Percentiles rank a stretch among this genome's conserved stretches.
Conservation (phyloP, 2,797 vertebrate genomes). For the Chanos chanos region DNA sequence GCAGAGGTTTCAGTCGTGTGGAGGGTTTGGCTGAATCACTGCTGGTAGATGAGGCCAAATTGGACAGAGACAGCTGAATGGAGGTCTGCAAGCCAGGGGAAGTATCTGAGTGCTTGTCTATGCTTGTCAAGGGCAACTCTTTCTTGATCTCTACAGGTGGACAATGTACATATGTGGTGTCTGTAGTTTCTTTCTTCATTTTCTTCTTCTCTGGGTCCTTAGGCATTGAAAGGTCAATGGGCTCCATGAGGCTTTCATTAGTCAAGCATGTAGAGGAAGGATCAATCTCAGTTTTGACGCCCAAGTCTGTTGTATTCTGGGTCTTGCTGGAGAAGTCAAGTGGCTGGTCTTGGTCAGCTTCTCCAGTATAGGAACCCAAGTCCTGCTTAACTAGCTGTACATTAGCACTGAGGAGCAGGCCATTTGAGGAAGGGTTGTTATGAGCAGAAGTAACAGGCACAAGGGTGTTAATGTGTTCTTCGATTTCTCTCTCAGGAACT, state of each 20-base stretch:
- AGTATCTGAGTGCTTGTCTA: constrained; percentile 52
- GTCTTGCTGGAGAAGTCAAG: constrained; percentile 83
- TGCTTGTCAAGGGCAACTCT: constrained; percentile 53
- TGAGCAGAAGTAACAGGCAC: constrained; percentile 55
- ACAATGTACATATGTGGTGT: neutral
- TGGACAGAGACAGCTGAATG: constrained; percentile 71
- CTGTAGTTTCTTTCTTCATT: constrained; percentile 53
- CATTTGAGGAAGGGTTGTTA: constrained; percentile 64
- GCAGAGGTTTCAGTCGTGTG: constrained; percentile 77
- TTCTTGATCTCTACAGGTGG: constrained; percentile 52
- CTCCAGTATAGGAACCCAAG: constrained; percentile 49
- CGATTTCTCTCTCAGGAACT: constrained; percentile 88
- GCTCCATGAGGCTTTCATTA: constrained; percentile 77
- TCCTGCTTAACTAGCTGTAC: constrained; percentile 70
- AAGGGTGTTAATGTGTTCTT: constrained; percentile 81
- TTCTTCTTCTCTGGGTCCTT: constrained; percentile 68
- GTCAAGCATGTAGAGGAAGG: constrained; percentile 51
- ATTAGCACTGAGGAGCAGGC: constrained; percentile 58
- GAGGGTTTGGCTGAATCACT: constrained; percentile 64
- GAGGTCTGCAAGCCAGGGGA: constrained; percentile 63
- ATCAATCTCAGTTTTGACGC: constrained; percentile 72
- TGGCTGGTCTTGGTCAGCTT: constrained; percentile 72
- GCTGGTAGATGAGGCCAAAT: constrained; percentile 66
- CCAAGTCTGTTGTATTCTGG: constrained; percentile 62
- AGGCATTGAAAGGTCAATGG: constrained; percentile 82